These are phyloP conservation scores for Condylura cristata DNA, from an alignment of 2,113 vertebrate species.

Conservation along the genomic window DNA sequence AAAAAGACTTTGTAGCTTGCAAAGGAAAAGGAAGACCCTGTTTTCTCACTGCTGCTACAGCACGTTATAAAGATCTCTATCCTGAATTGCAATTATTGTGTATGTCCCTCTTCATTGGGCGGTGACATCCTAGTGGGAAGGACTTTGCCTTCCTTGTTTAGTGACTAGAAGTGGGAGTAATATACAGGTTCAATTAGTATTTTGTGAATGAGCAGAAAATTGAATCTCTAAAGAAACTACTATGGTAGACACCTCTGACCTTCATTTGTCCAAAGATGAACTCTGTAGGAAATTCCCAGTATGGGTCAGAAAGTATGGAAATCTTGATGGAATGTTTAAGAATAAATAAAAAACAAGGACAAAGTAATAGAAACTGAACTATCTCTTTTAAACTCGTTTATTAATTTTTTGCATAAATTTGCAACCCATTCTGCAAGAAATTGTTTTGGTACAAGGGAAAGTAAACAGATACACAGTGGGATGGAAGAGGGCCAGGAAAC, in stretches of 20 bases:
- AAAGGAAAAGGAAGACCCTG: not conserved
- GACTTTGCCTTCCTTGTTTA: not conserved
- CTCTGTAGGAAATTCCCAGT: not conserved
- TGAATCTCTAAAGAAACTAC: not conserved
- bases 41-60: not conserved
- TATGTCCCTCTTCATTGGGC: not conserved
- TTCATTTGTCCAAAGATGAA: constrained; percentile 8
- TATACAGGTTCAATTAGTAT: constrained; percentile 6
- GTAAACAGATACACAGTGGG: not conserved
- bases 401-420: not conserved
- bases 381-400: not conserved
- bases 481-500: not conserved
- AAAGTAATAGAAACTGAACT: not conserved
- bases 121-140: not conserved
- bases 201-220: not conserved
- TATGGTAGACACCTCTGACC: not conserved
- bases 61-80: not conserved
- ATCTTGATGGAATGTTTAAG: not conserved
- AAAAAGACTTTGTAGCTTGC: not conserved
- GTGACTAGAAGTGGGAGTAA: not conserved
- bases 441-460: not conserved
- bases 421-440: not conserved
- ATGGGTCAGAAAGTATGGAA: not conserved
- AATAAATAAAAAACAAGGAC: not conserved
- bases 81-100: not conserved